Percentiles rank a stretch among this genome's conserved stretches.
phyloP scores from a whole-genome alignment of 2,113 vertebrate species.

The Pluvialis apricaria region DNA sequence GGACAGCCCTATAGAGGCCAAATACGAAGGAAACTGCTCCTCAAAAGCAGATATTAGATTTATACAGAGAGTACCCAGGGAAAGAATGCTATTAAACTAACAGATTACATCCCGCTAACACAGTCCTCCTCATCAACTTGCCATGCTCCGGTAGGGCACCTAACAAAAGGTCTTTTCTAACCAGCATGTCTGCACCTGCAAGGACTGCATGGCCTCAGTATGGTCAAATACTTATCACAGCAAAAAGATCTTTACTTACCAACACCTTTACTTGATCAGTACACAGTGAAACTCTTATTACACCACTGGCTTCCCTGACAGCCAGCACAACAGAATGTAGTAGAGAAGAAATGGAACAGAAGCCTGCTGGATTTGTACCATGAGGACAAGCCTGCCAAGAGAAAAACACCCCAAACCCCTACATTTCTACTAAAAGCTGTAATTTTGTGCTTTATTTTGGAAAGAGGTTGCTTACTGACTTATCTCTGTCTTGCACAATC shows the following conservation, averaged over 20 bases:
- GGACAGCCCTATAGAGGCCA: not conserved
- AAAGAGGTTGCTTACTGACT: not conserved
- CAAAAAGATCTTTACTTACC: not conserved
- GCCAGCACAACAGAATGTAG: not conserved
- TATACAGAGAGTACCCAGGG: not conserved
- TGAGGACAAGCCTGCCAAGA: not conserved
- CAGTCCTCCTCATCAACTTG: not conserved
- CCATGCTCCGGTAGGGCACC: not conserved
- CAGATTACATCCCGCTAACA: not conserved
- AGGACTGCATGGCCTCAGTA: not conserved
- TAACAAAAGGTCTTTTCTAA: not conserved
- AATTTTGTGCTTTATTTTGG: not conserved
- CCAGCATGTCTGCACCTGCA: fast-evolving
- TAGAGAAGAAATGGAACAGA: not conserved
- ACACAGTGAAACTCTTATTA: not conserved
- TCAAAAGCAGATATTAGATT: not conserved
- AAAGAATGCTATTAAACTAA: not conserved
- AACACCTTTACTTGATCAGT: not conserved
- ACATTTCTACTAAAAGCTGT: not conserved
- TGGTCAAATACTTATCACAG: not conserved
- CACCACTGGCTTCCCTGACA: not conserved
- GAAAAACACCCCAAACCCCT: not conserved
- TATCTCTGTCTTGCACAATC: slow-evolving; percentile 1
- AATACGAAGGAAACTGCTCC: not conserved
- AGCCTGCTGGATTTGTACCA: not conserved